Conservation (phyloP, 92 coral and sea anemone species). For the Palythoa caribaeorum region DNA sequence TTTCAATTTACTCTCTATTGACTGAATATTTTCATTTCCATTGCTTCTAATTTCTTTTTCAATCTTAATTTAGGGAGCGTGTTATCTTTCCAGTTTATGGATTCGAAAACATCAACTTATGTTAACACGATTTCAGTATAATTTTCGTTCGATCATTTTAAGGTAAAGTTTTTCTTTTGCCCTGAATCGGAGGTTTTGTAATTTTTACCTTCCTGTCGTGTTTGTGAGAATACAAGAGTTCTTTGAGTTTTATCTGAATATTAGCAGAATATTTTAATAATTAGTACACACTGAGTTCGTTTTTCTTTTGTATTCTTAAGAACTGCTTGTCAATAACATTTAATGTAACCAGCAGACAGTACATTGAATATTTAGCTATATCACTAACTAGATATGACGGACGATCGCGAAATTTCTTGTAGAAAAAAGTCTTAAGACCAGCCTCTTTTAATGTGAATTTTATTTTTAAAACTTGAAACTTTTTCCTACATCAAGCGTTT, state of each 20-base stretch:
- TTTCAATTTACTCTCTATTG: conserved; percentile 28
- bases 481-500: no score
- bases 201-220: not conserved
- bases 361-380: not conserved
- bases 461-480: not conserved
- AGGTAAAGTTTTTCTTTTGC: not conserved
- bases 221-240: not conserved
- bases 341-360: not conserved
- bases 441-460: no score
- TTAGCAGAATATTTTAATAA: conserved; percentile 16
- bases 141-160: not conserved
- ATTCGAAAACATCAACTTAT: not conserved
- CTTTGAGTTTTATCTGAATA: conserved; percentile 16
- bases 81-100: not conserved
- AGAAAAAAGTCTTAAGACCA: not conserved
- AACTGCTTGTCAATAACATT: conserved; percentile 14
- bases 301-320: conserved; percentile 18
- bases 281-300: conserved; percentile 29
- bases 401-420: not conserved
- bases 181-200: conserved; percentile 16
- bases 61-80: not conserved
- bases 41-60: conserved; percentile 3
- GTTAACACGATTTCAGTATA: not conserved
- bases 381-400: conserved; percentile 2
- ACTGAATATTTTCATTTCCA: conserved; percentile 5